Percentiles rank a stretch among this genome's conserved stretches.
phyloP scores from a whole-genome alignment of 2,888 invertebrate species.

The Latrodectus hesperus region DNA sequence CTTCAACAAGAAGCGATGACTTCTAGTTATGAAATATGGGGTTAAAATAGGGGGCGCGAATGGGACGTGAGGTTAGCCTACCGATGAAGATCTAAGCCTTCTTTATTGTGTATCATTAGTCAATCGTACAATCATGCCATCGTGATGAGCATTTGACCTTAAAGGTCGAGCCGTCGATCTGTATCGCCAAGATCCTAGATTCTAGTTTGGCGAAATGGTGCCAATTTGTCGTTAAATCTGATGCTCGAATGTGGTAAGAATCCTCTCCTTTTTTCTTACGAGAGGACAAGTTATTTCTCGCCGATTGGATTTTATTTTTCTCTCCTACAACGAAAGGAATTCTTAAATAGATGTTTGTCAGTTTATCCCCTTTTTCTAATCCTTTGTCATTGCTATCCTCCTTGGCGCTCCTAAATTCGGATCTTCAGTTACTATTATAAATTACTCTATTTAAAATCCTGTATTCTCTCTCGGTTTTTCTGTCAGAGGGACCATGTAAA shows the following conservation, averaged over 20 bases:
- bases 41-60: slow-evolving; percentile 23
- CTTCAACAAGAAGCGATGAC: slow-evolving; percentile 8
- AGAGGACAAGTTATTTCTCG: neutral
- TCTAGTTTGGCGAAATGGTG: slow-evolving; percentile 34
- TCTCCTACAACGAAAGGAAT: too few species aligned
- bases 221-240: slow-evolving; percentile 45
- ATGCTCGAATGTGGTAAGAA: slow-evolving; percentile 18
- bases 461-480: too few species aligned
- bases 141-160: slow-evolving; percentile 53
- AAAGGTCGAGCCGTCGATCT: slow-evolving; percentile 32
- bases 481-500: too few species aligned
- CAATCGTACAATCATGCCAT: slow-evolving; percentile 33
- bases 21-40: slow-evolving; percentile 31
- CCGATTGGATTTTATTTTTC: too few species aligned
- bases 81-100: slow-evolving; percentile 47
- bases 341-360: too few species aligned
- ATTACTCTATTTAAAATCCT: too few species aligned
- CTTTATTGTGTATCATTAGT: slow-evolving; percentile 47
- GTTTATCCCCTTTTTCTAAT: too few species aligned
- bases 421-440: too few species aligned
- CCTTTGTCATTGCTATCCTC: too few species aligned
- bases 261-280: slow-evolving; percentile 6
- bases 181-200: slow-evolving; percentile 24
- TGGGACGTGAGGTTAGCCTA: slow-evolving; percentile 39
- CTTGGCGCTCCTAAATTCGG: too few species aligned